Conservation (phyloP, 1,140 invertebrate genomes). For the Camponotus vicinus region DNA sequence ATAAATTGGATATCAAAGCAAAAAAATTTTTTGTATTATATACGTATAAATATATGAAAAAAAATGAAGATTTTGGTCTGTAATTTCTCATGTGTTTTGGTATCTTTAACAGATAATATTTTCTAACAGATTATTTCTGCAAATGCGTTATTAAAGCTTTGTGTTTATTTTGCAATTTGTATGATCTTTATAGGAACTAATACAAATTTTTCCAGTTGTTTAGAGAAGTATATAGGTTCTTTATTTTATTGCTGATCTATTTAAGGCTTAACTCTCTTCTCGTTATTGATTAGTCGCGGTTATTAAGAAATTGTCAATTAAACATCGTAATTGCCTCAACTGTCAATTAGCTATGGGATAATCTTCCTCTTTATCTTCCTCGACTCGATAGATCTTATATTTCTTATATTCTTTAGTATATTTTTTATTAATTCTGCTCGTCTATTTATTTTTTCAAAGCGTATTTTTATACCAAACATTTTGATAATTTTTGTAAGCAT, state of each 20-base stretch:
- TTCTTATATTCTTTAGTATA: not conserved
- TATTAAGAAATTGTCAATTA: slow-evolving; percentile 63
- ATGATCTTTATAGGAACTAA: not conserved
- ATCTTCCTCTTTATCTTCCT: slow-evolving; percentile 34
- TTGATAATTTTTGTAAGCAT: not conserved
- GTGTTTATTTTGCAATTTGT: slow-evolving; percentile 9
- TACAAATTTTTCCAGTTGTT: too few species aligned
- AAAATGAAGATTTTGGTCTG: slow-evolving; percentile 2
- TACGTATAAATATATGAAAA: not conserved
- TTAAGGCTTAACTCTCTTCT: slow-evolving; percentile 30
- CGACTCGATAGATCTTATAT: not conserved
- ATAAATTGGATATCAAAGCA: not conserved
- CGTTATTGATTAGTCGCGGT: slow-evolving; percentile 50
- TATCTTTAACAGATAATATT: not conserved
- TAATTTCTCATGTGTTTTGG: not conserved
- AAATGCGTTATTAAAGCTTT: not conserved
- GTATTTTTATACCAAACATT: not conserved
- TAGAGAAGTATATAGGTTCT: not conserved
- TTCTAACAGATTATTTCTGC: not conserved
- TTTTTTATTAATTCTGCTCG: not conserved
- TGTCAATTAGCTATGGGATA: slow-evolving; percentile 47
- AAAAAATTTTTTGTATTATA: not conserved
- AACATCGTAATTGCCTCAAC: slow-evolving; percentile 67
- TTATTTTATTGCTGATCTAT: not conserved
- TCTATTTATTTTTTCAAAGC: not conserved